phyloP scores from a whole-genome alignment of 2,797 vertebrate genomes.

The Monodelphis domestica region DNA sequence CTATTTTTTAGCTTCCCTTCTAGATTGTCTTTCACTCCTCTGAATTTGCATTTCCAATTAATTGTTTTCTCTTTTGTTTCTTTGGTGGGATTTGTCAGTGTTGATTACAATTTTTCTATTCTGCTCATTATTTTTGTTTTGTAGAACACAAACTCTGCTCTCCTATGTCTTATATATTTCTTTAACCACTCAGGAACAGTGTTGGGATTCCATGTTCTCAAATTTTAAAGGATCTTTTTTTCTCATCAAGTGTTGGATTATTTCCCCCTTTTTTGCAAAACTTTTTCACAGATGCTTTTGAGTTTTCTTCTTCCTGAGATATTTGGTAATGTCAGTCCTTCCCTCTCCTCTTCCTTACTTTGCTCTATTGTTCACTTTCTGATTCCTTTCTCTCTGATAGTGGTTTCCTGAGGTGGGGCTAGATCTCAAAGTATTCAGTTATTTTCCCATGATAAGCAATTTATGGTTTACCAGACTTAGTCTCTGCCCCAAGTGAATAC shows the following conservation, averaged over 20 bases:
- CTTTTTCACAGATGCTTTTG: neutral
- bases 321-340: too few relatives aligned
- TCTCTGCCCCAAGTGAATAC: too few relatives aligned
- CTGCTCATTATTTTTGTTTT: neutral
- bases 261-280: neutral
- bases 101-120: neutral
- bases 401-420: too few relatives aligned
- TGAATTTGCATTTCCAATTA: neutral
- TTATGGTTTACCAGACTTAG: too few relatives aligned
- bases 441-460: too few relatives aligned
- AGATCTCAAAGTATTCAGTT: too few relatives aligned
- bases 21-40: neutral
- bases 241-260: neutral
- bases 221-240: neutral
- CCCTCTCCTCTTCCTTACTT: too few relatives aligned
- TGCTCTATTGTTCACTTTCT: too few relatives aligned
- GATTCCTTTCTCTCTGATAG: too few relatives aligned
- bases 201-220: neutral
- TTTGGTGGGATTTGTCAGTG: neutral
- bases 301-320: too few relatives aligned
- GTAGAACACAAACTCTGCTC: neutral
- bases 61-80: neutral
- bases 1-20: neutral
- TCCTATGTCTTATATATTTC: neutral
- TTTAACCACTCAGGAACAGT: neutral